Evolutionary conservation across 2,113 vertebrate species (phyloP), one percentile per base, ranked within the genome.

Genomic region (Serinus canaria): DNA sequence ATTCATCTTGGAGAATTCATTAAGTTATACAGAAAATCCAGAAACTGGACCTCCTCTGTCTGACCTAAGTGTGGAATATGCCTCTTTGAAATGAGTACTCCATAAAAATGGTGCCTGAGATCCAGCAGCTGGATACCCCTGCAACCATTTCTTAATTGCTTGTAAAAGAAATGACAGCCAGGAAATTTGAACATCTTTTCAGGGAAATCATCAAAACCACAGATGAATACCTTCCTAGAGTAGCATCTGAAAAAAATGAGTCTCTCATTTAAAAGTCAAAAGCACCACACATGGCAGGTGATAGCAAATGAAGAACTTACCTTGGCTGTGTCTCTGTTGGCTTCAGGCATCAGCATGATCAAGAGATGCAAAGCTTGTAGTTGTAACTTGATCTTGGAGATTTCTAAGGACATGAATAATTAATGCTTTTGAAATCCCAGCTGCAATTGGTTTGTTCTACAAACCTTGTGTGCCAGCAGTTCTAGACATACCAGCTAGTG

Each of bases 331-430:
- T 99, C 98, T 96, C 99, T 98, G 97, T 99, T 98, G 73, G 97
- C 98, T 80, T 99, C 99, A 59, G 99, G 99, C 90, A 99, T 98
- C 53, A 99, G 95, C 98, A 99, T 97, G 47, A 98, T 95, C 97
- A 99, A 98, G 68, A 99, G 98, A 96, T 99, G 99, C 86, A 99
- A 97, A 91, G 99, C 99, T 96, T 99, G 99, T 62, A 99, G 96
- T 87, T 99, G 99, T 64, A 99, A 98, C 95, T 98, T 98, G 96
- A 98, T 96, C 43, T 98, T 98, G 55, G 99, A 96, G 66, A 99
- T 98, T 94, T 98, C 99, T 99, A 95, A 89, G 82, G 94, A 97
- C 70, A 96, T 76, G 55, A 96, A 97, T 63, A 96, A 70, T 91
- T 66, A 68, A 60, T 69, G 14, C 19, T 81, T 77, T 52, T 83